Conservation (phyloP, 2,113 vertebrate species). For the Blennius ocellaris region DNA sequence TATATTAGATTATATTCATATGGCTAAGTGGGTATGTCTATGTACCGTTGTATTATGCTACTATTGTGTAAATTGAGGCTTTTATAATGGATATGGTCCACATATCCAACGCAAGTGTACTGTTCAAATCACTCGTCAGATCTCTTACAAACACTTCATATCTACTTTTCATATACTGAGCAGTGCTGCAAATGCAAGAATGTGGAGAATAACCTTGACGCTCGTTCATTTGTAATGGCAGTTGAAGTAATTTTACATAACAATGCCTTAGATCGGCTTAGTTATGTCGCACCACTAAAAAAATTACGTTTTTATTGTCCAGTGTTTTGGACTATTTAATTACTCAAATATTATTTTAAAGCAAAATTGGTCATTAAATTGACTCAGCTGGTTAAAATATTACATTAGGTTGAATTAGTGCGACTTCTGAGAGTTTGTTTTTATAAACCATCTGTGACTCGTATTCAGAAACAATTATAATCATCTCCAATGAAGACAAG, state of each 20-base stretch:
- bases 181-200: not conserved
- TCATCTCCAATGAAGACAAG: slow-evolving; percentile 2
- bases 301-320: not conserved
- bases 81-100: too few relatives aligned
- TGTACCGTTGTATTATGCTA: too few relatives aligned
- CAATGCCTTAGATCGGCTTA: not conserved
- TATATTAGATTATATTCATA: too few relatives aligned
- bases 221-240: slow-evolving; percentile 22
- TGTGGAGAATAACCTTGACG: slow-evolving; percentile 5
- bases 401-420: slow-evolving; percentile 9
- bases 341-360: not conserved
- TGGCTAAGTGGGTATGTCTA: too few relatives aligned
- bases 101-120: too few relatives aligned
- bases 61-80: too few relatives aligned
- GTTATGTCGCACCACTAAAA: not conserved
- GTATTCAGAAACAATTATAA: slow-evolving; percentile 13
- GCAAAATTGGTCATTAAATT: slow-evolving; percentile 12
- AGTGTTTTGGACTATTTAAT: slow-evolving; percentile 4
- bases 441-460: slow-evolving; percentile 4
- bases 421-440: slow-evolving; percentile 8
- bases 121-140: not conserved
- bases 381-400: slow-evolving; percentile 8
- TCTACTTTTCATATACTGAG: slow-evolving; percentile 6
- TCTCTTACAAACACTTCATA: not conserved
- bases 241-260: not conserved